Evolutionary conservation across 2,113 vertebrate species (phyloP), one percentile per base, ranked within the genome.

Genomic region (Tyrannus savana): DNA sequence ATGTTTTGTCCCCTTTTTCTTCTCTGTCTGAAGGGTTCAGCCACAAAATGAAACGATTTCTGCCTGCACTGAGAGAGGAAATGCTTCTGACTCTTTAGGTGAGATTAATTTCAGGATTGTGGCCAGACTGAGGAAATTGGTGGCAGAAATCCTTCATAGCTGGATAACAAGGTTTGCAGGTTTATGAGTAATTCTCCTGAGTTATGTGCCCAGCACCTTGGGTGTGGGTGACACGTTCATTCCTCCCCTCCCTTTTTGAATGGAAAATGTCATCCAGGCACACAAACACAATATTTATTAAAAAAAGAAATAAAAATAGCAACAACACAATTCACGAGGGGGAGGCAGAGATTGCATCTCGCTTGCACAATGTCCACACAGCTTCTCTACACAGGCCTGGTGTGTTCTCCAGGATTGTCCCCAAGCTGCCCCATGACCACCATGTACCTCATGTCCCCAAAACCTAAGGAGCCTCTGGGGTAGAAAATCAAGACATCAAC

Each of bases 101-200:
- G 79, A 94, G 73, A 94, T 88, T 84, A 28, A 97, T 86, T 90
- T 81, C 85, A 93, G 60, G 83, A 89, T 25, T 84, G 60, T 52
- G 60, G 56, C 85, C 83, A 93, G 63, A 64, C 28, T 24, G 52
- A 92, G 79, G 73, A 92, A 84, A 84, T 4, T 44, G 49, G 88
- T 78, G 76, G 72, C 71, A 90, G 79, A 90, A 93, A 95, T 94
- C 68, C 37, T 62, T 81, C 80, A 75, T 30, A 85, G 52, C 1
- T 90, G 73, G 52, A 49, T 88, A 94, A 94, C 35, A 44, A 90
- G 72, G 76, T 67, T 94, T 94, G 88, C 4, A 66, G 52, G 56
- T 90, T 74, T 88, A 90, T 95, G 92, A 97, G 72, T 92, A 93
- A 96, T 93, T 72, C 84, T 55, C 55, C 86, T 90, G 90, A 96